Base-by-base conservation (phyloP, 2,113 vertebrate genomes). In the Platycercus adscitus region DNA sequence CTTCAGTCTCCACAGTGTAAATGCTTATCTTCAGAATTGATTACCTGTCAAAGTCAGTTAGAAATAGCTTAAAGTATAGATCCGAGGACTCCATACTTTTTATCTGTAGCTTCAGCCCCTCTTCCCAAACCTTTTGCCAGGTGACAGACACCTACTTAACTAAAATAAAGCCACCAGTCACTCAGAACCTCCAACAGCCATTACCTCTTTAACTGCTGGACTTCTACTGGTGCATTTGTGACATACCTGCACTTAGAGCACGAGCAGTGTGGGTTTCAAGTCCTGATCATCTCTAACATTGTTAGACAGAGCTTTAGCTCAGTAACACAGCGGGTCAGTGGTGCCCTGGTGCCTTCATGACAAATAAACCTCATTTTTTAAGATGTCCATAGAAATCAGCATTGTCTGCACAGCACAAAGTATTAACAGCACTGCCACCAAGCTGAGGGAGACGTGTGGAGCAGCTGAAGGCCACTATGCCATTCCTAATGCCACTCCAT, bases 281-380 rank as follows among this genome's bases (percentile, higher is more conserved):
- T 41, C 87, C 6, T 41, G 43, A 6, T 73, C 52, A 83, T 35
- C 83, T 78, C 55, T 10, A 18, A 50, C 11, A 50, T 20, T 81
- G 55, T 81, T 17, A 75, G 68, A 68, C 61, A 23, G 53, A 49
- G 79, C 68, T 39, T 90, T 37, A 73, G 72, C 49, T 8, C 56
- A 58, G 33, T 58, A 12, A 10, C 1, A 2, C 8, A 33, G 73
- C 3, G 0, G 41, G 1, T 17, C 4, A 39, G 17, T 4, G 25
- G 8, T 0, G 4, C 5, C 37, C 25, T 5, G 6, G 7, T 2
- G 25, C n/a, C 33, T 39, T 56, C 16, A 1, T 3, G 35, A 41
- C 35, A 78, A 55, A 29, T 13, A 13, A 47, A 26, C 0, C 1
- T 29, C 13, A n/a, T 13, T 47, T n/a, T 47, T 18, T 35, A 35